A percentile compares a stretch with the other conserved stretches of the same genome.
Evolutionary conservation across 2,113 vertebrate species (phyloP).

Genomic region (Eublepharis macularius): DNA sequence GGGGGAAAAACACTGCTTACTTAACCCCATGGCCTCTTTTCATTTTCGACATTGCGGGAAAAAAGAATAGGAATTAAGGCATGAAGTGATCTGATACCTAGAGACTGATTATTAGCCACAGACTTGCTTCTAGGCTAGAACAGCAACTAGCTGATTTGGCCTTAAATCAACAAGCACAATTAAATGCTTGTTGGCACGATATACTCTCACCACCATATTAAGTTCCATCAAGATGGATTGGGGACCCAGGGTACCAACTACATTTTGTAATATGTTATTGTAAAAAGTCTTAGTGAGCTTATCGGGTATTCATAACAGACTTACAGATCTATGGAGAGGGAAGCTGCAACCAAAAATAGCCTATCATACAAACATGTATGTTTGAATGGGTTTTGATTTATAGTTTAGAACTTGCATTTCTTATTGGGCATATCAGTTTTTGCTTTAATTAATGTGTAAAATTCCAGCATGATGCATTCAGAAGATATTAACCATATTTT

Average conservation of each 20-base stretch:
- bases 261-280: neutral
- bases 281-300: neutral
- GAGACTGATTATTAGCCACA: constrained; percentile 22
- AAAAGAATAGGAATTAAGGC: neutral
- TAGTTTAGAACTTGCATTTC: neutral
- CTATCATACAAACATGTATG: neutral
- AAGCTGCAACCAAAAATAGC: neutral
- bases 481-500: neutral
- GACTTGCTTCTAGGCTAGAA: neutral
- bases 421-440: neutral
- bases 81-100: neutral
- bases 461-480: neutral
- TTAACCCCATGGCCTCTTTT: constrained; percentile 25
- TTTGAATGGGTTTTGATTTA: neutral
- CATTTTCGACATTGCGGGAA: constrained; percentile 5
- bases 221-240: neutral
- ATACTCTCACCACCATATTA: neutral
- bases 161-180: constrained; percentile 14
- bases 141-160: neutral
- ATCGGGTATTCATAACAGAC: neutral
- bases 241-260: neutral
- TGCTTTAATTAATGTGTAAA: neutral
- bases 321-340: neutral
- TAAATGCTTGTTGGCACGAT: constrained; percentile 1
- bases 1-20: constrained; percentile 11